A percentile compares a stretch with the other conserved stretches of the same genome.
Conservation (phyloP, 2,888 invertebrate species). For the Andrena bicolor region DNA sequence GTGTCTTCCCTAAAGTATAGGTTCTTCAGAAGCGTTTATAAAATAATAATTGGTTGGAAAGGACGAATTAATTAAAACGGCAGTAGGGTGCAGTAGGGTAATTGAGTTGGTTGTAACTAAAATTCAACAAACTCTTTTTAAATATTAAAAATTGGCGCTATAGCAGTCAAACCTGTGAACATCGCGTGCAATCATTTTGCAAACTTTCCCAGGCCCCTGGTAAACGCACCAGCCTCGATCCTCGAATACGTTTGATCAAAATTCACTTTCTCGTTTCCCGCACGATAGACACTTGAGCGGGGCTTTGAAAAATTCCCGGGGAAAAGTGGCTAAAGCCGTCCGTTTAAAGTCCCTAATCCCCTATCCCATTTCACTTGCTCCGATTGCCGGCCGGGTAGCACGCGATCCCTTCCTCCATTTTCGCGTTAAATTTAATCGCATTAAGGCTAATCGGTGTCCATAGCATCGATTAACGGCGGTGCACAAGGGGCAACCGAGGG, state of each 20-base stretch:
- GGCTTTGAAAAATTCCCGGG: conserved; percentile 4
- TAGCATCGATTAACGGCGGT: conserved; percentile 45
- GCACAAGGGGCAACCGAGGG: background rate
- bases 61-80: too few relatives aligned
- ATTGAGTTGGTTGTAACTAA: too few relatives aligned
- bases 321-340: conserved; percentile 7
- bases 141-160: too few relatives aligned
- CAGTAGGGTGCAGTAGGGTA: too few relatives aligned
- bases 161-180: background rate
- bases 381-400: background rate
- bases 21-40: too few relatives aligned
- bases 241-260: background rate
- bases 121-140: too few relatives aligned
- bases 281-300: background rate
- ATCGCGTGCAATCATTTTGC: background rate
- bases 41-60: too few relatives aligned
- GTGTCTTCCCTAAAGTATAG: too few relatives aligned
- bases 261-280: background rate
- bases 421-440: conserved; percentile 52
- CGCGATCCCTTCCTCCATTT: background rate
- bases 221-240: background rate
- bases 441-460: conserved; percentile 56
- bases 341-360: background rate
- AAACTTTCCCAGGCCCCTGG: background rate
- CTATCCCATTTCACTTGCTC: conserved; percentile 14